A percentile compares a stretch with the other conserved stretches of the same genome.
phyloP scores from a whole-genome alignment of 2,797 vertebrate genomes.

The Pelodytes ibericus region DNA sequence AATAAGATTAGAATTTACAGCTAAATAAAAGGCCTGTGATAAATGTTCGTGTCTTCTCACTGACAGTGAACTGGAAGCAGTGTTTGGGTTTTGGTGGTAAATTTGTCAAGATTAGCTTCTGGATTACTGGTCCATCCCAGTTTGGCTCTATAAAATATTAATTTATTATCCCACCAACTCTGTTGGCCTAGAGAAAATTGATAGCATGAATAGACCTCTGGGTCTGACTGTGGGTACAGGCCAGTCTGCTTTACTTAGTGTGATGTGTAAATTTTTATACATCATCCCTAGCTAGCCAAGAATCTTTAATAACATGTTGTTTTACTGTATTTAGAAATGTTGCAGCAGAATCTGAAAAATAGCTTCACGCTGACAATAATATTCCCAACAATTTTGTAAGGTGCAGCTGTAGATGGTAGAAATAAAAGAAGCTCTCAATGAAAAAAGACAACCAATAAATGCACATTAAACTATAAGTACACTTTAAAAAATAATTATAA shows the following conservation, averaged over 20 bases:
- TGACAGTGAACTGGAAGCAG: slow-evolving; percentile 58
- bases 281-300: slow-evolving; percentile 2
- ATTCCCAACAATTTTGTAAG: no score
- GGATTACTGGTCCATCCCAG: slow-evolving; percentile 29
- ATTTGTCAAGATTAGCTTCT: slow-evolving; percentile 54
- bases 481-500: no score
- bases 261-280: neutral
- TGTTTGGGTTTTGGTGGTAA: slow-evolving; percentile 57
- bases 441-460: no score
- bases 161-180: slow-evolving; percentile 48
- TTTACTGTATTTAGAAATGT: neutral
- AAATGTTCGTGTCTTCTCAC: slow-evolving; percentile 61
- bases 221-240: neutral
- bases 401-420: no score
- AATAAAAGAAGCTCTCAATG: no score
- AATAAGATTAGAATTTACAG: slow-evolving; percentile 61
- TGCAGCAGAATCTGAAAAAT: neutral
- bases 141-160: slow-evolving; percentile 43
- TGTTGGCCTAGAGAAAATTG: slow-evolving; percentile 18
- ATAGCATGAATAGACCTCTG: slow-evolving; percentile 22
- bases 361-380: no score
- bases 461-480: no score
- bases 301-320: slow-evolving; percentile 10
- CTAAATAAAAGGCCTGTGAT: slow-evolving; percentile 61
- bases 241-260: slow-evolving; percentile 12